A percentile compares a stretch with the other conserved stretches of the same genome.
Evolutionary conservation across 2,113 vertebrate genomes (phyloP).

Genomic region (Psittacula cyanocephala): DNA sequence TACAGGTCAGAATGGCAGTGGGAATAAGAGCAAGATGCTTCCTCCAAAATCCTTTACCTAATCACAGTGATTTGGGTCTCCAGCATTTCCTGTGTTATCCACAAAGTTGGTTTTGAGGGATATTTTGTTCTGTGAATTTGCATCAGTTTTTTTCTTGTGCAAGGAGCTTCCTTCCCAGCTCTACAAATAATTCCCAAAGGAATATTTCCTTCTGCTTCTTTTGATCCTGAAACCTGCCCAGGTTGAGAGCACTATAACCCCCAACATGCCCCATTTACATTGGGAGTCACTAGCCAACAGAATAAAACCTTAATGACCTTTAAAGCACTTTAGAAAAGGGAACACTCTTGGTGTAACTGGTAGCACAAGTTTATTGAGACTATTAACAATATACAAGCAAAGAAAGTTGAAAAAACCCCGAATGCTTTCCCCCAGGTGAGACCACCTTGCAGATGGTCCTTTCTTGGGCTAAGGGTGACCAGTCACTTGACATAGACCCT

Average conservation of each 20-base stretch:
- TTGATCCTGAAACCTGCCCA: neutral
- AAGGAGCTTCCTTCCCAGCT: neutral
- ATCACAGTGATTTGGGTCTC: fast-evolving
- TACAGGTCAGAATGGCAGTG: fast-evolving
- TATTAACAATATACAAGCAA: neutral
- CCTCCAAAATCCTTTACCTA: neutral
- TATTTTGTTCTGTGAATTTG: fast-evolving
- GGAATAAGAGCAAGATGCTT: neutral
- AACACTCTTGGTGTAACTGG: neutral
- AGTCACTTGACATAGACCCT: neutral
- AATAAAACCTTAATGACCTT: neutral
- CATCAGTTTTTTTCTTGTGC: fast-evolving
- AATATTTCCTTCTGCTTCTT: neutral
- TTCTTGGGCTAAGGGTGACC: neutral
- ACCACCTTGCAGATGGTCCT: neutral
- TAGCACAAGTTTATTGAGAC: neutral
- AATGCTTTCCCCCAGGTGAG: neutral
- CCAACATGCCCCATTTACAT: neutral
- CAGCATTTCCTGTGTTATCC: neutral
- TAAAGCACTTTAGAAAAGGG: neutral
- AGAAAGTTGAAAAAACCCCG: neutral
- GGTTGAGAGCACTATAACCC: neutral
- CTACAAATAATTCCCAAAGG: neutral
- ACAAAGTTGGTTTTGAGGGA: neutral
- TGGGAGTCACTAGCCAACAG: neutral